Percentiles rank a stretch among this genome's conserved stretches.
These are phyloP conservation scores for Noctilio leporinus DNA, from an alignment of 2,113 vertebrate species.

Conservation along the genomic window DNA sequence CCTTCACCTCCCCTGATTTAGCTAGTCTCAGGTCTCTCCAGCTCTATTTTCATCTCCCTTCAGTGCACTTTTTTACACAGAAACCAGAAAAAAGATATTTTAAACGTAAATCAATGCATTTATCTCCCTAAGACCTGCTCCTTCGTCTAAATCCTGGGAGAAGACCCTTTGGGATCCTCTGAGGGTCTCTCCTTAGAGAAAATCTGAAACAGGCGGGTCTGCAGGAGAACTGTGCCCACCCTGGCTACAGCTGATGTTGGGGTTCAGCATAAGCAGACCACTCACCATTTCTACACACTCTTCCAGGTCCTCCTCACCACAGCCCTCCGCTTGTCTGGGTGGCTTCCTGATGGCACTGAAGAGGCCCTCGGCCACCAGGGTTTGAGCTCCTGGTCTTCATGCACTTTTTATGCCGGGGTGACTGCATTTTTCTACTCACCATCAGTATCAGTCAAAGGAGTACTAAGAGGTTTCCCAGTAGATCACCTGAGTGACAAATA, in stretches of 20 bases:
- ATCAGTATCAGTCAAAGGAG: neutral
- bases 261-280: neutral
- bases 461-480: neutral
- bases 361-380: neutral
- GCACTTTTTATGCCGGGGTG: neutral
- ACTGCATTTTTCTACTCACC: neutral
- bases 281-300: neutral
- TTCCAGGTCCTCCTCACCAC: neutral
- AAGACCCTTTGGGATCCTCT: neutral
- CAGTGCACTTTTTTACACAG: neutral
- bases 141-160: neutral
- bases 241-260: neutral
- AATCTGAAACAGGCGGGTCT: neutral
- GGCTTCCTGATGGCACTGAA: neutral
- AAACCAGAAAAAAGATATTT: neutral
- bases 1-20: neutral
- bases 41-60: neutral
- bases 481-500: accelerated
- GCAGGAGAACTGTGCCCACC: neutral
- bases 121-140: neutral
- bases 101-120: neutral
- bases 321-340: no score
- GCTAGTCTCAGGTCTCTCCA: neutral
- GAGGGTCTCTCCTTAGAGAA: neutral
- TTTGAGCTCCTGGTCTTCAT: neutral